Conservation (phyloP, 1,140 invertebrate genomes). For the Heliconius himera region DNA sequence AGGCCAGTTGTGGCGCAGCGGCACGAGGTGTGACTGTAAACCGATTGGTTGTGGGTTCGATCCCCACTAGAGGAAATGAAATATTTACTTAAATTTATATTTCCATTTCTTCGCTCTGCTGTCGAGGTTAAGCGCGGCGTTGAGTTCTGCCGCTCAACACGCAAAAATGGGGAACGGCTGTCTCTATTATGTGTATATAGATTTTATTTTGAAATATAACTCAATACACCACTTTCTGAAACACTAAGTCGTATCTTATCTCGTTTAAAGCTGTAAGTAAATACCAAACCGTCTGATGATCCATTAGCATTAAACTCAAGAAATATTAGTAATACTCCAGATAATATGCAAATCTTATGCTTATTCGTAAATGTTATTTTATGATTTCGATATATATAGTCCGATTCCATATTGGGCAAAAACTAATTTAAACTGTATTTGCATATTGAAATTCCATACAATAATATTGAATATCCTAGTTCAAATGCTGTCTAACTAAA, state of each 20-base stretch:
- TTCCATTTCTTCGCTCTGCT: too few relatives aligned
- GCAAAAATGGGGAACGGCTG: too few relatives aligned
- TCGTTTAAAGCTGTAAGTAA: not conserved
- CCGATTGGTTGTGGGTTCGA: too few relatives aligned
- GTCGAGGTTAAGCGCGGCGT: too few relatives aligned
- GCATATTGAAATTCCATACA: not conserved
- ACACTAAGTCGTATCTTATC: conserved; percentile 4
- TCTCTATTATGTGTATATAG: not conserved
- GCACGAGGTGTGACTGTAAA: too few relatives aligned
- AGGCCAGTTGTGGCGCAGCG: too few relatives aligned
- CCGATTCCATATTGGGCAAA: not conserved
- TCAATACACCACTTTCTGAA: not conserved
- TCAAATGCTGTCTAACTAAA: not conserved
- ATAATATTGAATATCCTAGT: not conserved
- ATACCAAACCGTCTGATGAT: not conserved
- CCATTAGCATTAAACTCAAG: conserved; percentile 3
- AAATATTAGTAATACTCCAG: not conserved
- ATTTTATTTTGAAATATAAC: not conserved
- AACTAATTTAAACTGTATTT: not conserved
- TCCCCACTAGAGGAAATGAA: too few relatives aligned
- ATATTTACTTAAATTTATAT: too few relatives aligned
- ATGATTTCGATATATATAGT: not conserved
- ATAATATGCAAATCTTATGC: not conserved
- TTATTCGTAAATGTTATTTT: not conserved
- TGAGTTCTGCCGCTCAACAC: too few relatives aligned